These are phyloP conservation scores for Cranoglanis bouderius DNA, from an alignment of 2,113 vertebrate genomes.

Conservation along the genomic window DNA sequence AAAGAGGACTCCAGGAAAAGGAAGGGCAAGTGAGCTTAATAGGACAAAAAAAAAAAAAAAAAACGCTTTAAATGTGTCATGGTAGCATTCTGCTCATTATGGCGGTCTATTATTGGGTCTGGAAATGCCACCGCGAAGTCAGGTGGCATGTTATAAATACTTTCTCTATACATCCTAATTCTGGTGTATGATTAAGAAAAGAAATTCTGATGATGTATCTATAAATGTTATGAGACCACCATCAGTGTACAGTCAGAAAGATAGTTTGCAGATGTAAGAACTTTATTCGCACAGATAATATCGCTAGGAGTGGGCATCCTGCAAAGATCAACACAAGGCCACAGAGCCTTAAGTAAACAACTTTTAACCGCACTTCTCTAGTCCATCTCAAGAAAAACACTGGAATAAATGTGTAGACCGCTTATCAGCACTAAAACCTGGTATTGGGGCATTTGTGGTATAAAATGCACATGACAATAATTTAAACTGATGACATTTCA, in stretches of 20 bases:
- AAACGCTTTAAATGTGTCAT: neutral
- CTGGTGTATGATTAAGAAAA: neutral
- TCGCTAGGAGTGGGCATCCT: neutral
- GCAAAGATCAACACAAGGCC: neutral
- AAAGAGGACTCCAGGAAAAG: constrained; percentile 13
- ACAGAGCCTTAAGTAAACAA: neutral
- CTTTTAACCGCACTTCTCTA: neutral
- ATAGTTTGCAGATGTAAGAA: neutral
- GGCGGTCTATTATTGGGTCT: neutral
- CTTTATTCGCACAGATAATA: neutral
- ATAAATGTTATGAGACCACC: neutral
- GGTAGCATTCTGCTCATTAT: constrained; percentile 11
- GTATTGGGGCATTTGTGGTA: neutral
- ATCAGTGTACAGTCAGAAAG: neutral
- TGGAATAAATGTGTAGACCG: neutral
- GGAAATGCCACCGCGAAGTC: neutral
- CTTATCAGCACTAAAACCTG: neutral
- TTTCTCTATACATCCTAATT: too few relatives aligned
- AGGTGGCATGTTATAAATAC: neutral
- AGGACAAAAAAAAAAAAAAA: constrained; percentile 11
- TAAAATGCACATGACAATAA: neutral
- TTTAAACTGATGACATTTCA: neutral
- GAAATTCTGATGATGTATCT: neutral
- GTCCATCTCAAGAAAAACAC: neutral
- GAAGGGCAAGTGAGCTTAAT: constrained; percentile 9